Evolutionary conservation across 2,888 invertebrate genomes (phyloP).

Genomic region (Caenorhabditis sulstoni): DNA sequence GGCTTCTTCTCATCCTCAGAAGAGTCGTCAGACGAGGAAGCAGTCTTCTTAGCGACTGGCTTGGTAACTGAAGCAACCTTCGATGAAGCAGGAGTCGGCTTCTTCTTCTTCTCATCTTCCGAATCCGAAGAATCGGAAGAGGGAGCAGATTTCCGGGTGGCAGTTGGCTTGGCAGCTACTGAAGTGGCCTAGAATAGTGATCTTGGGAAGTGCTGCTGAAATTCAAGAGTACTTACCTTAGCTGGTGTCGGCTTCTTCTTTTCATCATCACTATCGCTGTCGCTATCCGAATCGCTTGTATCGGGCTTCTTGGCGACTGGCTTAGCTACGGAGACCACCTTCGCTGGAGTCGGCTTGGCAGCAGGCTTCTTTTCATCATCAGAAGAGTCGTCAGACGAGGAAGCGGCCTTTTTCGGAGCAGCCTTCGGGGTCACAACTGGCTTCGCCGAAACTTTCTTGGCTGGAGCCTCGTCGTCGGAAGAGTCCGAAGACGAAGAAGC

Average conservation of each 20-base stretch:
- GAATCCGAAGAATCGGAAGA: conserved; percentile 21
- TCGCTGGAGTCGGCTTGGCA: conserved; percentile 43
- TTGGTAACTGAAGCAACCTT: conserved; percentile 17
- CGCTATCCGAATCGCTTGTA: conserved; percentile 22
- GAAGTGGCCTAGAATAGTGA: neutral
- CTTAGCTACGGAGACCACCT: conserved; percentile 40
- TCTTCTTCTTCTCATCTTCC: conserved; percentile 52
- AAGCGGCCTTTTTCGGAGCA: conserved; percentile 41
- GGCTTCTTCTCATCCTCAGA: conserved; percentile 39
- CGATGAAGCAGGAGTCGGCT: conserved; percentile 42
- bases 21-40: conserved; percentile 44
- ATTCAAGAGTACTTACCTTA: conserved; percentile 11
- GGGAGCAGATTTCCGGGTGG: neutral
- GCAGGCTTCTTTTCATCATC: conserved; percentile 51
- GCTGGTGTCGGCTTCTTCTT: conserved; percentile 11
- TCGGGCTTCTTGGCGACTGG: conserved; percentile 42
- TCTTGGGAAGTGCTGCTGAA: too few species aligned
- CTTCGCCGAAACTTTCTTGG: conserved; percentile 39
- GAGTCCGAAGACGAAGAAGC: neutral
- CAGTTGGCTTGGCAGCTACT: conserved; percentile 8
- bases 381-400: conserved; percentile 44
- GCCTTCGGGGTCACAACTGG: neutral
- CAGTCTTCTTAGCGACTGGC: conserved; percentile 57
- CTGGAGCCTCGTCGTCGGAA: conserved; percentile 35
- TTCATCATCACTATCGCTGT: conserved; percentile 47